Conservation (phyloP, 2,797 vertebrate genomes). For the Cheracebus regulus region DNA sequence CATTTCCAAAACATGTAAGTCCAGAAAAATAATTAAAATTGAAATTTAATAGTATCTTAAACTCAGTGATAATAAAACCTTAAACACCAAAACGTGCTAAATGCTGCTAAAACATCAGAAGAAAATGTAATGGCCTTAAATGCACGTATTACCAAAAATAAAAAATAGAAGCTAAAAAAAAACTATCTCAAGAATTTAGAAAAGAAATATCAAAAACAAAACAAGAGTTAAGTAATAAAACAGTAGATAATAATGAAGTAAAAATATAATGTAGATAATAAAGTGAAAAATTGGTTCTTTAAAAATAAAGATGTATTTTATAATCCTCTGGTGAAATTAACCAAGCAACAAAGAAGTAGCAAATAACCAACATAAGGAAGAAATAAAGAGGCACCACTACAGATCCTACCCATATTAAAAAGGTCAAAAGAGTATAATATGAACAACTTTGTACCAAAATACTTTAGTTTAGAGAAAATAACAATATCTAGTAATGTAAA, state of each 20-base stretch:
- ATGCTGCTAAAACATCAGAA: not conserved
- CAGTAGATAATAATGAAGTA: not conserved
- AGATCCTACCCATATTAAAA: not conserved
- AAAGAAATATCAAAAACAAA: not conserved
- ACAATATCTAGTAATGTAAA: not conserved
- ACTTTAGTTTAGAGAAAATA: not conserved
- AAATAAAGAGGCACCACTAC: not conserved
- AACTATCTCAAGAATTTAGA: not conserved
- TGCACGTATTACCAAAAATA: not conserved
- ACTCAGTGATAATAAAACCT: not conserved
- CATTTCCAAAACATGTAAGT: conserved; percentile 24
- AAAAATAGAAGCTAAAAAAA: not conserved
- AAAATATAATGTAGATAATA: not conserved
- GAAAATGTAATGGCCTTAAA: not conserved
- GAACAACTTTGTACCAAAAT: not conserved
- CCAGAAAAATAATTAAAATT: conserved; percentile 38
- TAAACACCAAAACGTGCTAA: not conserved
- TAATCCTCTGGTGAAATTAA: not conserved
- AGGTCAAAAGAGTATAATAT: not conserved
- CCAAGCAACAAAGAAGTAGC: not conserved
- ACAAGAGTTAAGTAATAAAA: not conserved
- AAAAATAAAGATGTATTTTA: not conserved
- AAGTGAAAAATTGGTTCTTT: not conserved
- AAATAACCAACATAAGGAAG: not conserved
- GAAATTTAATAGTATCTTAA: conserved; percentile 32